phyloP scores from a whole-genome alignment of 2,113 vertebrate genomes.

The Corythaixoides concolor region DNA sequence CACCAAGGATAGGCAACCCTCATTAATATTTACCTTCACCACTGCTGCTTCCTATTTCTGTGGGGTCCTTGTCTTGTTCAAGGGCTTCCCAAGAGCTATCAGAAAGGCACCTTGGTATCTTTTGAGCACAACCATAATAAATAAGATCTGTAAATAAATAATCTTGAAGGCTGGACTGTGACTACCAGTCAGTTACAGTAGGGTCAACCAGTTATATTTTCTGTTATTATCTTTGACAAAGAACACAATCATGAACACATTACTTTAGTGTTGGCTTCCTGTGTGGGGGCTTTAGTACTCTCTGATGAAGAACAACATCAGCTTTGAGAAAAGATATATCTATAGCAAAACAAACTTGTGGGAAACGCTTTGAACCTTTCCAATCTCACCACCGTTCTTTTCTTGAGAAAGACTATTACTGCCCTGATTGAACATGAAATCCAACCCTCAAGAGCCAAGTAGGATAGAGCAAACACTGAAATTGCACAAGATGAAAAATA shows the following conservation, averaged over 20 bases:
- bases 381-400: neutral
- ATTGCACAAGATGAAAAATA: conserved; percentile 5
- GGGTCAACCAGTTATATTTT: neutral
- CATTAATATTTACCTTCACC: neutral
- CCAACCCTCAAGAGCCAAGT: neutral
- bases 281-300: neutral
- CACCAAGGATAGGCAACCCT: neutral
- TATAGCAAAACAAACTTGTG: neutral
- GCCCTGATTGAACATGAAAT: neutral
- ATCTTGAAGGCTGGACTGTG: neutral
- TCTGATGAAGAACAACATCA: neutral
- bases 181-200: neutral
- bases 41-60: neutral
- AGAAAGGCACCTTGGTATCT: neutral
- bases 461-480: neutral
- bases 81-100: neutral
- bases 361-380: neutral
- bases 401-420: neutral
- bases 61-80: neutral
- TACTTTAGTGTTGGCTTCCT: neutral
- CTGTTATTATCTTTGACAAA: neutral
- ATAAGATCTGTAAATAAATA: neutral
- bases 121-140: neutral
- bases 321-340: neutral
- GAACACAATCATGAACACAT: neutral